phyloP scores from a whole-genome alignment of 2,888 invertebrate species.

The Coelopa pilipes region DNA sequence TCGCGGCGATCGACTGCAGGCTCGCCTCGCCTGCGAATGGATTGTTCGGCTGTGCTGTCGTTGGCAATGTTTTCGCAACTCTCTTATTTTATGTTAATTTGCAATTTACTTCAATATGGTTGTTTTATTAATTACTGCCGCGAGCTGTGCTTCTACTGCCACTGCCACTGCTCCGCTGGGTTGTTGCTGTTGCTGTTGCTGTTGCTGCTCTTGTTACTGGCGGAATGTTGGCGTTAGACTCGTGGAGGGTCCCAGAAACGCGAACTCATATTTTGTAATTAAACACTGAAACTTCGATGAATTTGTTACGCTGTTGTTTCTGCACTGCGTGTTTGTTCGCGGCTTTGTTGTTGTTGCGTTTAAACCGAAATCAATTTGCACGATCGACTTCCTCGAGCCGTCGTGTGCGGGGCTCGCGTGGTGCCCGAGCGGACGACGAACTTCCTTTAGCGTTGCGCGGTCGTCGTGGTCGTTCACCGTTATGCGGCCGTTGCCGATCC shows the following conservation, averaged over 20 bases:
- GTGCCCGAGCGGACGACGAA: neutral
- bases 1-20: neutral
- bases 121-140: conserved; percentile 19
- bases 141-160: neutral
- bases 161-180: neutral
- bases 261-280: neutral
- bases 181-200: neutral
- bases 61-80: neutral
- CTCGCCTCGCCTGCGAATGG: too few species aligned
- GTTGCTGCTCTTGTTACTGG: conserved; percentile 7
- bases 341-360: neutral
- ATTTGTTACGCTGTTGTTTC: neutral
- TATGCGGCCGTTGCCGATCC: neutral
- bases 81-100: conserved; percentile 16
- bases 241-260: neutral
- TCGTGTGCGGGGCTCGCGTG: neutral
- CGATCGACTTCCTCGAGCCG: conserved; percentile 24
- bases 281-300: neutral
- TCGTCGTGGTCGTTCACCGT: neutral
- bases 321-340: neutral
- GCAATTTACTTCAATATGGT: conserved; percentile 29
- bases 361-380: neutral
- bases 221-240: too few species aligned
- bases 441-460: neutral
- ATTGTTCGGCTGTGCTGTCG: neutral